Evolutionary conservation across 2,888 invertebrate species (phyloP).

Genomic region (Thymelicus lineola): DNA sequence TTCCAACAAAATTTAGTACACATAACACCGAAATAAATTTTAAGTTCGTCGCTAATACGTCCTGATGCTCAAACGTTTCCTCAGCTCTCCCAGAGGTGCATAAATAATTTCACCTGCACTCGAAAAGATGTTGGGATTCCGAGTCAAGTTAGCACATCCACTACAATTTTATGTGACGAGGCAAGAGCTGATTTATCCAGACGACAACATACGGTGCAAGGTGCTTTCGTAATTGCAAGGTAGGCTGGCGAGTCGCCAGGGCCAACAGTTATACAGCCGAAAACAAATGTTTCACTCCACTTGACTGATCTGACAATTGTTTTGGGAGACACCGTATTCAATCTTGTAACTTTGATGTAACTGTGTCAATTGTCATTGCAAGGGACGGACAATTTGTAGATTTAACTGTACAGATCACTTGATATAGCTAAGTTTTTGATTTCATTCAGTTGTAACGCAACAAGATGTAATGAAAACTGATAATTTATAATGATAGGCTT

Average conservation of each 20-base stretch:
- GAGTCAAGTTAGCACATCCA: constrained; percentile 37
- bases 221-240: constrained; percentile 53
- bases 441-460: too few species aligned
- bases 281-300: constrained; percentile 51
- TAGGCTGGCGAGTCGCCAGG: constrained; percentile 56
- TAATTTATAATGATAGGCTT: too few species aligned
- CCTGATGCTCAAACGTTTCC: constrained; percentile 32
- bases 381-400: constrained; percentile 13
- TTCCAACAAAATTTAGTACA: constrained; percentile 18
- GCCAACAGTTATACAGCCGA: constrained; percentile 53
- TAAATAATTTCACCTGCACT: constrained; percentile 37
- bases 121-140: constrained; percentile 32
- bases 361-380: constrained; percentile 29
- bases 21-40: constrained; percentile 35
- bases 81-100: constrained; percentile 34
- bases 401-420: not conserved
- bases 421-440: not conserved
- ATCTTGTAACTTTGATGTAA: constrained; percentile 37
- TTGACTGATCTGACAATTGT: constrained; percentile 52
- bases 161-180: constrained; percentile 38
- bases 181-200: constrained; percentile 39
- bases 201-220: constrained; percentile 43
- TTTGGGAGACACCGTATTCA: constrained; percentile 48
- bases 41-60: constrained; percentile 31
- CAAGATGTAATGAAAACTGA: too few species aligned